phyloP scores from a whole-genome alignment of 2,113 vertebrate genomes.

The Vimba vimba region DNA sequence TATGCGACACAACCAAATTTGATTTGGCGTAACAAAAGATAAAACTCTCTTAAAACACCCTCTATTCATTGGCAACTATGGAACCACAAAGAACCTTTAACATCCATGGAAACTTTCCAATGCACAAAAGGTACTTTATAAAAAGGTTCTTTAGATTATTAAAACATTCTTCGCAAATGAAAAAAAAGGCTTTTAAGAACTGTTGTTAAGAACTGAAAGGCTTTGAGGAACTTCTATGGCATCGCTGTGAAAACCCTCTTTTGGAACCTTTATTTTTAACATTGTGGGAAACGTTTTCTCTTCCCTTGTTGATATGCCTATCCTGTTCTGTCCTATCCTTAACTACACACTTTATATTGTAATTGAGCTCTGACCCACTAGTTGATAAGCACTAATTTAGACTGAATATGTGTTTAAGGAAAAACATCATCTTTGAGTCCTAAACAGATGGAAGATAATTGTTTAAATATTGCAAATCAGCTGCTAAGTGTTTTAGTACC shows the following conservation, averaged over 20 bases:
- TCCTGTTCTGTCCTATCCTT: neutral
- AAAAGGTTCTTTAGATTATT: neutral
- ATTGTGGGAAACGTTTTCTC: neutral
- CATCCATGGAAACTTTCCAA: neutral
- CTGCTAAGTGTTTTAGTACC: conserved; percentile 22
- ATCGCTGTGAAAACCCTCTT: neutral
- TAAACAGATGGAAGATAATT: conserved; percentile 32
- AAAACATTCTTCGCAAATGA: neutral
- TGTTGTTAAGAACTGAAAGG: neutral
- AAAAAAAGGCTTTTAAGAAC: neutral
- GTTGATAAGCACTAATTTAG: conserved; percentile 5
- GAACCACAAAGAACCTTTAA: neutral
- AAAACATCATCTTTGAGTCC: conserved; percentile 6
- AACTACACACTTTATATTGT: neutral
- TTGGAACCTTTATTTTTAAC: neutral
- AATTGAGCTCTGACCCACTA: neutral
- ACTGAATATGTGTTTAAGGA: conserved; percentile 39
- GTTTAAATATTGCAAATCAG: conserved; percentile 39
- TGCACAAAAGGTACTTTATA: neutral
- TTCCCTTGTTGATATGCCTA: neutral
- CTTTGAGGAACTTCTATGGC: neutral
- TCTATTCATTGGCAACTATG: neutral
- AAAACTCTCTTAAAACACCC: neutral
- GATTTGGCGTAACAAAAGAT: neutral
- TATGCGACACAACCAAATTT: neutral